Percentiles rank a stretch among this genome's conserved stretches.
Conservation (phyloP, 2,888 invertebrate species). For the Ceraclea dissimilis region DNA sequence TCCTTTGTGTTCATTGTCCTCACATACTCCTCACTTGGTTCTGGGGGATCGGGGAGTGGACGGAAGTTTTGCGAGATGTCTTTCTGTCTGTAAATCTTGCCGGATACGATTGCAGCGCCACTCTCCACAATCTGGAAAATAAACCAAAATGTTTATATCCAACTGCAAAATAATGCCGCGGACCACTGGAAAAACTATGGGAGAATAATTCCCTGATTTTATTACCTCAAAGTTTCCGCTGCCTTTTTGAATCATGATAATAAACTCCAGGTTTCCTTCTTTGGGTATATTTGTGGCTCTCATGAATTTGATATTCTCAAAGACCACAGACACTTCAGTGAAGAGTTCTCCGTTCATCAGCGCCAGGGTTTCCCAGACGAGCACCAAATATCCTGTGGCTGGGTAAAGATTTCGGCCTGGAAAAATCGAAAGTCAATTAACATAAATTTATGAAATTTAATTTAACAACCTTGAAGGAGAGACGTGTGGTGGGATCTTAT, state of each 20-base stretch:
- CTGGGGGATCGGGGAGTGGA: conserved; percentile 36
- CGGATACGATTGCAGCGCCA: conserved; percentile 62
- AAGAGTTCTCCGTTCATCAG: conserved; percentile 60
- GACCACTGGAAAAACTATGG: too few relatives aligned
- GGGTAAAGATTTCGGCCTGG: conserved; percentile 70
- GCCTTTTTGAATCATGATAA: conserved; percentile 63
- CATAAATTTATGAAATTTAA: neutral
- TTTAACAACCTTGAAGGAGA: neutral
- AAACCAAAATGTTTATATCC: neutral
- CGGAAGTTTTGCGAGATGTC: conserved; percentile 49
- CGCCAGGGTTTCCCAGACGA: conserved; percentile 73
- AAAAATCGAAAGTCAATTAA: too few relatives aligned
- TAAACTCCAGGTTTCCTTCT: conserved; percentile 55
- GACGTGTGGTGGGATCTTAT: too few relatives aligned
- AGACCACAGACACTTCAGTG: conserved; percentile 69
- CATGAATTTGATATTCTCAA: conserved; percentile 77
- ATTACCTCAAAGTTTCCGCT: conserved; percentile 58
- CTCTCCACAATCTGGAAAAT: conserved; percentile 56
- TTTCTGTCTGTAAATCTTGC: conserved; percentile 54
- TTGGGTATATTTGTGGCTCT: conserved; percentile 74
- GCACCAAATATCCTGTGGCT: conserved; percentile 72
- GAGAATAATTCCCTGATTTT: too few relatives aligned
- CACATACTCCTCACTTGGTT: conserved; percentile 37
- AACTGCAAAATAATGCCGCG: neutral
- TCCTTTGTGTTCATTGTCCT: conserved; percentile 53